phyloP scores from a whole-genome alignment of 2,797 vertebrate genomes.

The Harpagifer antarcticus region DNA sequence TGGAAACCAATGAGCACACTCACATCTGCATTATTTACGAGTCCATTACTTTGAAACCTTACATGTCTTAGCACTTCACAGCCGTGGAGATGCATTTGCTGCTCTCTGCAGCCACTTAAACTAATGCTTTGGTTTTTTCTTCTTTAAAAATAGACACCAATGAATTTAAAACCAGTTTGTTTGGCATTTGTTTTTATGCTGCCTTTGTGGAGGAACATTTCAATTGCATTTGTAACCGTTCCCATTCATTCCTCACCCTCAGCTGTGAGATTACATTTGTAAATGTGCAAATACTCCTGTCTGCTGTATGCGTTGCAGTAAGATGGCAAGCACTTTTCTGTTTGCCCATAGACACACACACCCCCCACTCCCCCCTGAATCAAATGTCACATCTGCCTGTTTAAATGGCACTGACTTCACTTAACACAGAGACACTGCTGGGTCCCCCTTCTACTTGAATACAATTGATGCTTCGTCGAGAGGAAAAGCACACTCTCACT shows the following conservation, averaged over 20 bases:
- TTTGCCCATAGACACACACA: conserved; percentile 47
- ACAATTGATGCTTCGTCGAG: conserved; percentile 34
- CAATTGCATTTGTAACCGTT: conserved; percentile 31
- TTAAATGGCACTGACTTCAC: conserved; percentile 77
- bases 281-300: conserved; percentile 67
- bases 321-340: conserved; percentile 50
- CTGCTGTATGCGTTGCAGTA: conserved; percentile 32
- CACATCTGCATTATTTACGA: conserved; percentile 59
- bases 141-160: conserved; percentile 35
- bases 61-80: conserved; percentile 33
- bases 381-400: conserved; percentile 78
- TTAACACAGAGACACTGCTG: conserved; percentile 62
- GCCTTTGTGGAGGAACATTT: conserved; percentile 23
- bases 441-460: conserved; percentile 46
- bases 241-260: conserved; percentile 45
- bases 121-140: conserved; percentile 14
- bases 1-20: conserved; percentile 39
- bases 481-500: conserved; percentile 26
- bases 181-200: conserved; percentile 36
- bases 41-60: conserved; percentile 47
- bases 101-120: conserved; percentile 21
- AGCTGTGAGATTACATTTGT: conserved; percentile 73
- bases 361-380: conserved; percentile 9
- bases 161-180: conserved; percentile 19
- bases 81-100: conserved; percentile 31